phyloP scores from a whole-genome alignment of 2,797 vertebrate species.

The Hybognathus amarus region DNA sequence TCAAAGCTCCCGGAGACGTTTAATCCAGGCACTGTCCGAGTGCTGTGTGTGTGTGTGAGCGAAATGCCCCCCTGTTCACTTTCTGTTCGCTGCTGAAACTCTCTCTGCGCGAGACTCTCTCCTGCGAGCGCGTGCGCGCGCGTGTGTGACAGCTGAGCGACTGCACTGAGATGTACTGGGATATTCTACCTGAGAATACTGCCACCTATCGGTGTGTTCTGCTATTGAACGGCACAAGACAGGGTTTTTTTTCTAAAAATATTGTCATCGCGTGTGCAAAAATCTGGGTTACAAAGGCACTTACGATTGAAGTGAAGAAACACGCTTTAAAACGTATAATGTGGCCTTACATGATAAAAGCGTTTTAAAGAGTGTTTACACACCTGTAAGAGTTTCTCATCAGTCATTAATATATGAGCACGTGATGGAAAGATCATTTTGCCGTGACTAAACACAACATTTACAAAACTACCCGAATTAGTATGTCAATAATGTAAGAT shows the following conservation, averaged over 20 bases:
- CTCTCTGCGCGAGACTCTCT: slow-evolving; percentile 56
- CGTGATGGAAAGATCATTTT: not conserved
- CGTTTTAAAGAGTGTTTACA: not conserved
- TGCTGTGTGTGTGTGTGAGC: slow-evolving; percentile 16
- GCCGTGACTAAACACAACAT: not conserved
- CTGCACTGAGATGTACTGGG: slow-evolving; percentile 62
- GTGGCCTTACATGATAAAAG: not conserved
- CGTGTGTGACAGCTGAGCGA: slow-evolving; percentile 66
- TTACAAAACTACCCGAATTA: not conserved
- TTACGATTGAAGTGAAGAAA: not conserved
- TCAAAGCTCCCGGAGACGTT: slow-evolving; percentile 70
- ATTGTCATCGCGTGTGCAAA: not conserved
- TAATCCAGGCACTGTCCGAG: slow-evolving; percentile 25
- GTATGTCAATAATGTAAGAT: not conserved
- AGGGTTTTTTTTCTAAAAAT: not conserved
- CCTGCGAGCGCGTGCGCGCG: not conserved
- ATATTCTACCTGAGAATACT: slow-evolving; percentile 73
- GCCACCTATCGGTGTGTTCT: slow-evolving; percentile 75
- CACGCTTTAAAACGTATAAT: not conserved
- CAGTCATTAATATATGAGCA: not conserved
- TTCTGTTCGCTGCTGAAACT: slow-evolving; percentile 59
- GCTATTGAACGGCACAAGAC: not conserved
- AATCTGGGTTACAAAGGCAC: too few relatives aligned
- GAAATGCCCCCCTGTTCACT: slow-evolving; percentile 59
- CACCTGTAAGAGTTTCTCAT: not conserved